Conservation (phyloP, 2,113 vertebrate species). For the Myrmophylax atrothorax region DNA sequence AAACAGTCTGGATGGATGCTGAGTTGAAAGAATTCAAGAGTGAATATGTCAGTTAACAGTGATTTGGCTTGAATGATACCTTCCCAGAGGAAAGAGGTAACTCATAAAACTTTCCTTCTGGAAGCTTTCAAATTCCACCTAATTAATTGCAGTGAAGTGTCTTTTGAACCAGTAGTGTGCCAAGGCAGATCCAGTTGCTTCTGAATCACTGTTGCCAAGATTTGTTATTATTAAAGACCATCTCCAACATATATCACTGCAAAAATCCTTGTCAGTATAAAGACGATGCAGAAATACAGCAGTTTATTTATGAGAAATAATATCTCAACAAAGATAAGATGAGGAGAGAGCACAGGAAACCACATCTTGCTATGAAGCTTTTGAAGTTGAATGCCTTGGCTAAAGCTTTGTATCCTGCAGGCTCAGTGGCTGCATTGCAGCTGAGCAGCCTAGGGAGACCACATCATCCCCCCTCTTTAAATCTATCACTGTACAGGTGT, state of each 20-base stretch:
- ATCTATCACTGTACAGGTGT: background rate
- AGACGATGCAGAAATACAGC: background rate
- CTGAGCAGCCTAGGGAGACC: background rate
- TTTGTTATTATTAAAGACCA: conserved; percentile 13
- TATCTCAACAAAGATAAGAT: background rate
- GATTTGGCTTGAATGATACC: conserved; percentile 51
- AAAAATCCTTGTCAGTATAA: background rate
- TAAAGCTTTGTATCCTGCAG: background rate
- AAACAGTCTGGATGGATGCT: conserved; percentile 44
- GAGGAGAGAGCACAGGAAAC: background rate
- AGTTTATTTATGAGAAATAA: background rate
- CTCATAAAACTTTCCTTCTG: conserved; percentile 62
- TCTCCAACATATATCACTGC: background rate
- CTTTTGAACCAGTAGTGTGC: conserved; percentile 34
- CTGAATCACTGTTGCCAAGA: conserved; percentile 21
- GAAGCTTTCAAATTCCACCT: conserved; percentile 48
- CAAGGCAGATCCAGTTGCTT: conserved; percentile 29
- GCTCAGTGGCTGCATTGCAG: background rate
- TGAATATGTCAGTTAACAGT: conserved; percentile 29
- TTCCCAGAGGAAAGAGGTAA: conserved; percentile 59
- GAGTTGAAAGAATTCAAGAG: conserved; percentile 59
- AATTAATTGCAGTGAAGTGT: conserved; percentile 52
- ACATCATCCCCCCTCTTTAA: background rate
- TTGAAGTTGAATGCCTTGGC: background rate
- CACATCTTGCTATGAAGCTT: background rate